Evolutionary conservation across 1,140 invertebrate species (phyloP).

Genomic region (Drosophila triauraria): DNA sequence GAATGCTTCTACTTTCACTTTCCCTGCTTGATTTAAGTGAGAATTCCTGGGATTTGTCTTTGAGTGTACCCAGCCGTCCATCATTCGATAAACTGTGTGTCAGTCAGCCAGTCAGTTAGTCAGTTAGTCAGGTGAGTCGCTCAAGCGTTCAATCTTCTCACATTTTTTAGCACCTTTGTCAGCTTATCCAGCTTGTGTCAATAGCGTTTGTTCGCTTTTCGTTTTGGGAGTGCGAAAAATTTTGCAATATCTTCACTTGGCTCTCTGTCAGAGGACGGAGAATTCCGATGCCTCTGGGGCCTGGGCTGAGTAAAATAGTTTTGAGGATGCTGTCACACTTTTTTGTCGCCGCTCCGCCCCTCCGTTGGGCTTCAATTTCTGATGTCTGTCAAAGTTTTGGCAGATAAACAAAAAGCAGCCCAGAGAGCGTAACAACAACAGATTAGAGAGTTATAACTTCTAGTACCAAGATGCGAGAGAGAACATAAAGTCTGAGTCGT

Average conservation of each 20-base stretch:
- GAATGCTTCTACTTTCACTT: background rate
- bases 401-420: slow-evolving; percentile 40
- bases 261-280: slow-evolving; percentile 21
- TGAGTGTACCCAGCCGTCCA: slow-evolving; percentile 27
- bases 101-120: slow-evolving; percentile 28
- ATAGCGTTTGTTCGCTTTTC: slow-evolving; percentile 41
- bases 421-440: slow-evolving; percentile 30
- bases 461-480: slow-evolving; percentile 32
- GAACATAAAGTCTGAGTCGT: slow-evolving; percentile 15
- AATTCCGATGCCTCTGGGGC: slow-evolving; percentile 22
- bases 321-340: slow-evolving; percentile 40
- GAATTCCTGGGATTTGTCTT: background rate
- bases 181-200: slow-evolving; percentile 54
- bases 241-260: slow-evolving; percentile 42
- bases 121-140: slow-evolving; percentile 38
- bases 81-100: slow-evolving; percentile 50
- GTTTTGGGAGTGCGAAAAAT: slow-evolving; percentile 36
- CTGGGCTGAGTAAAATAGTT: slow-evolving; percentile 33
- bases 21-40: slow-evolving; percentile 4
- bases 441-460: slow-evolving; percentile 46
- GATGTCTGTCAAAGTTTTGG: slow-evolving; percentile 30
- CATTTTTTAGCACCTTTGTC: slow-evolving; percentile 59
- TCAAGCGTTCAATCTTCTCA: slow-evolving; percentile 51
- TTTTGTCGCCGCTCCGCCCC: slow-evolving; percentile 29
- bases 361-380: slow-evolving; percentile 15